phyloP scores from a whole-genome alignment of 2,797 vertebrate genomes.

The Monodelphis domestica region DNA sequence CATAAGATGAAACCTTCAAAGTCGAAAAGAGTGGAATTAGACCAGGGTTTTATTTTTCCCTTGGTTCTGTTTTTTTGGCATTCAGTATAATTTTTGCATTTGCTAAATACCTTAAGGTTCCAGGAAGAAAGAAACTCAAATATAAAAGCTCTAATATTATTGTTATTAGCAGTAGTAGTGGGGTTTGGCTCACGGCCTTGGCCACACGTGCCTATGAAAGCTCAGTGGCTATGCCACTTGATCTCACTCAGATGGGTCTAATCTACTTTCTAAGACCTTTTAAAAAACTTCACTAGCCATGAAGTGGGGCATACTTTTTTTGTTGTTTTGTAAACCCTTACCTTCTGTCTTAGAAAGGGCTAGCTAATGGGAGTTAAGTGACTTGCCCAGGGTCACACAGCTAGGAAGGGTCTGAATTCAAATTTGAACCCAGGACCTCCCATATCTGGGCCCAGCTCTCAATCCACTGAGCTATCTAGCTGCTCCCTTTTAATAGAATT shows the following conservation, averaged over 20 bases:
- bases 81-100: conserved; percentile 47
- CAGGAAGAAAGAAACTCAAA: conserved; percentile 63
- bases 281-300: conserved; percentile 25
- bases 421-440: too few relatives aligned
- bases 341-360: too few relatives aligned
- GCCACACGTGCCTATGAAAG: conserved; percentile 60
- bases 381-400: too few relatives aligned
- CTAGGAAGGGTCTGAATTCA: too few relatives aligned
- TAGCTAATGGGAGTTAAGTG: too few relatives aligned
- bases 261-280: conserved; percentile 16
- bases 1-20: conserved; percentile 17
- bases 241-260: conserved; percentile 48
- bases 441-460: too few relatives aligned
- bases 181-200: conserved; percentile 61
- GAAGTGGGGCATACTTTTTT: not conserved
- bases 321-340: too few relatives aligned
- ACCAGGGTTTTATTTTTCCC: not conserved
- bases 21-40: conserved; percentile 4
- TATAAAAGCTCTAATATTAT: conserved; percentile 48
- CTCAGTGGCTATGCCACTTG: conserved; percentile 46
- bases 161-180: not conserved
- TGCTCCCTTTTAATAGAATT: too few relatives aligned
- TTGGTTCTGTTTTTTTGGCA: conserved; percentile 29
- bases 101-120: conserved; percentile 56
- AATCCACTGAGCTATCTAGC: too few relatives aligned